A percentile compares a stretch with the other conserved stretches of the same genome.
phyloP scores from a whole-genome alignment of 2,888 invertebrate genomes.

The Leptothorax acervorum region DNA sequence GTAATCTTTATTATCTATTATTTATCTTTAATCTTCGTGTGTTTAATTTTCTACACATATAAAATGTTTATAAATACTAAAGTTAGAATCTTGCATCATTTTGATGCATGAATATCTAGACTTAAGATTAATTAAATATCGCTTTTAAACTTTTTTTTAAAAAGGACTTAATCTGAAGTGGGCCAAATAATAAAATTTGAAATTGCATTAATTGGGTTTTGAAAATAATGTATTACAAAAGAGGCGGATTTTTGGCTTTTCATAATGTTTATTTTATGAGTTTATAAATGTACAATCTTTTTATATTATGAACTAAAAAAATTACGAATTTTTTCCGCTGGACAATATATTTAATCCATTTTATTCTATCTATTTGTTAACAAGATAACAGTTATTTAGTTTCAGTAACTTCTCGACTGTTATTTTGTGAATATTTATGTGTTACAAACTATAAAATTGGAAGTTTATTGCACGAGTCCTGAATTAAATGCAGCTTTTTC shows the following conservation, averaged over 20 bases:
- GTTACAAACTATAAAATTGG: not conserved
- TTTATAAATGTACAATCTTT: not conserved
- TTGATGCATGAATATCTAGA: not conserved
- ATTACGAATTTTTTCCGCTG: not conserved
- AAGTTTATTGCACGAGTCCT: slow-evolving; percentile 6
- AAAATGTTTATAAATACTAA: not conserved
- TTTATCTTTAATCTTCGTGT: not conserved
- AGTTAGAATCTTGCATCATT: not conserved
- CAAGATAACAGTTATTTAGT: not conserved
- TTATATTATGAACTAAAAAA: not conserved
- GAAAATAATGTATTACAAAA: not conserved
- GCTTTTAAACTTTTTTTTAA: not conserved
- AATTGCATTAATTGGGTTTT: not conserved
- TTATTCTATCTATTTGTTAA: not conserved
- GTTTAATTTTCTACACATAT: not conserved
- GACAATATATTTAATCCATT: not conserved
- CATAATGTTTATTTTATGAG: not conserved
- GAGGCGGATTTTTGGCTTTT: not conserved
- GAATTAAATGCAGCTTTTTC: slow-evolving; percentile 4
- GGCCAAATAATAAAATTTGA: not conserved
- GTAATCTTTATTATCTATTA: not conserved
- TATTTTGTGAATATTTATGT: not conserved
- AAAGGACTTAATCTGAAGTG: not conserved
- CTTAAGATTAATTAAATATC: not conserved
- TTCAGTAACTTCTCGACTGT: not conserved